phyloP scores from a whole-genome alignment of 1,140 invertebrate species.

The Musca domestica region DNA sequence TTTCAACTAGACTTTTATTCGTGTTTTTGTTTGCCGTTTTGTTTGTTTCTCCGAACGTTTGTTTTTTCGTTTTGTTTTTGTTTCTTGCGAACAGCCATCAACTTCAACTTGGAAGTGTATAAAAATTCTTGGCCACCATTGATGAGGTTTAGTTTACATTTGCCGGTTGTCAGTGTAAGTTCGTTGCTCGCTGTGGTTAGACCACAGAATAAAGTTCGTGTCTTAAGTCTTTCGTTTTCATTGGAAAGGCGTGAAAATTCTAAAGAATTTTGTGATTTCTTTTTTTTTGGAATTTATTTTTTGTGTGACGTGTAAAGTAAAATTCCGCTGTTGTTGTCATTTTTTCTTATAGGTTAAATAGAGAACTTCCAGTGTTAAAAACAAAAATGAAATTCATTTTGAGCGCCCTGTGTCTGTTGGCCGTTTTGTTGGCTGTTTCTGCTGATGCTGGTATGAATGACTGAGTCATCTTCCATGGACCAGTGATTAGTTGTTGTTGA shows the following conservation, averaged over 20 bases:
- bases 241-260: not conserved
- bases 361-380: slow-evolving; percentile 2
- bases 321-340: not conserved
- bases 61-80: not conserved
- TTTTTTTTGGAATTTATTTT: not conserved
- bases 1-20: too few relatives aligned
- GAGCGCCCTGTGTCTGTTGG: slow-evolving; percentile 11
- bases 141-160: slow-evolving; percentile 9
- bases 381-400: slow-evolving; percentile 27
- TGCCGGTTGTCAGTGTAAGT: slow-evolving; percentile 6
- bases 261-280: slow-evolving; percentile 2
- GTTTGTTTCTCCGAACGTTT: not conserved
- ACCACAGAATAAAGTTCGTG: slow-evolving; percentile 17
- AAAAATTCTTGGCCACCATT: slow-evolving; percentile 15
- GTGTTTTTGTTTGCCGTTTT: slow-evolving; percentile 1
- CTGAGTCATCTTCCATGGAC: not conserved
- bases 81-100: not conserved
- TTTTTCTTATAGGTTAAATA: slow-evolving; percentile 19
- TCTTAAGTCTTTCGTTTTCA: slow-evolving; percentile 25
- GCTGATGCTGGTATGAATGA: slow-evolving; percentile 26
- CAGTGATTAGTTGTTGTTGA: not conserved
- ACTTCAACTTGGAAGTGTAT: slow-evolving; percentile 18
- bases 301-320: not conserved
- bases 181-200: not conserved
- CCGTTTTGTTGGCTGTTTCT: slow-evolving; percentile 19